Base-by-base conservation (phyloP, 2,113 vertebrate species). In the Brienomyrus longianalis region DNA sequence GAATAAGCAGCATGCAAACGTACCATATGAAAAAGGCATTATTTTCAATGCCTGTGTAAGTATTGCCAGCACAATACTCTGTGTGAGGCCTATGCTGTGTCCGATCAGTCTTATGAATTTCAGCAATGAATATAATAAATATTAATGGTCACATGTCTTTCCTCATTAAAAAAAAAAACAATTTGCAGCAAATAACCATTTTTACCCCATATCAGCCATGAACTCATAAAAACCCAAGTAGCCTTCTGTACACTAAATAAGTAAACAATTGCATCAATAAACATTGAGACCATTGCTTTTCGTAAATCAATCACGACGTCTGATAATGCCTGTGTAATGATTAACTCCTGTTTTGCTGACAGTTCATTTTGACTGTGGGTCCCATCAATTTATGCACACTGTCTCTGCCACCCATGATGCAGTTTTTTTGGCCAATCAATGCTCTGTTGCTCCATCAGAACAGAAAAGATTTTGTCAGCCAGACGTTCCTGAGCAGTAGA, bases 251-350 rank as follows among this genome's bases (percentile, higher is more conserved):
- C 92, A 92, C 91, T 90, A 95, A 95, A 95, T 96, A 95, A 95
- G 96, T 96, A 95, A 97, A 96, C 96, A 96, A 95, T 95, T 95
- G 95, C 95, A 94, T 96, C 95, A 96, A 96, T 96, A 96, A 96
- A 95, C 94, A 96, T 88, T 92, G 92, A 93, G 92, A 94, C 87
- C 93, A 93, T 94, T 93, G 95, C 92, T 91, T 92, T 93, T 94
- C 89, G 96, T 96, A 95, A 97, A 96, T 97, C 96, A 97, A 96
- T 96, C 96, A 96, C 95, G 94, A 94, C 66, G 27, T 62, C 91
- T 92, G 96, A 97, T 97, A 97, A 96, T 92, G 1, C 89, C 52
- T 50, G 52, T 89, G 92, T 88, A 96, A 97, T 96, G 88, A 97
- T 97, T 97, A 96, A 97, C 96, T 21, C 86, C 39, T 93, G 93